phyloP scores from a whole-genome alignment of 1,140 invertebrate species.

The Drosophila tsacasi region DNA sequence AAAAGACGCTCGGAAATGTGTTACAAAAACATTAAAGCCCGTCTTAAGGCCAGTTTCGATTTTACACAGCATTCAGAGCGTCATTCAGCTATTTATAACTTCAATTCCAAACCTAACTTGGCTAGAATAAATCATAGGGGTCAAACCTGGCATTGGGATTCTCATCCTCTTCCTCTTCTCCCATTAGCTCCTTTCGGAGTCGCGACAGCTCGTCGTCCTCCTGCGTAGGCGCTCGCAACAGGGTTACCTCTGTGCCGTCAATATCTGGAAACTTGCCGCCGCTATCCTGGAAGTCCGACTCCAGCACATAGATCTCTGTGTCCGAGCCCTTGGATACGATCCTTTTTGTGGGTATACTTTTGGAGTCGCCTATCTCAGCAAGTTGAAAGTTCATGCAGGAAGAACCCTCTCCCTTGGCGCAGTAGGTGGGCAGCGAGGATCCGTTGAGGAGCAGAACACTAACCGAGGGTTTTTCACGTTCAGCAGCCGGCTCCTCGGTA shows the following conservation, averaged over 20 bases:
- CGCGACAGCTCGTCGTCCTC: constrained; percentile 28
- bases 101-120: neutral
- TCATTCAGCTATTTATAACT: neutral
- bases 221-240: constrained; percentile 41
- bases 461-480: constrained; percentile 25
- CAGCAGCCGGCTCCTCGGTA: neutral
- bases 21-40: neutral
- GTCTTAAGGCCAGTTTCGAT: neutral
- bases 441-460: constrained; percentile 61
- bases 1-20: constrained; percentile 3
- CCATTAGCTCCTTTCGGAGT: neutral
- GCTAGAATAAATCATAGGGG: no score
- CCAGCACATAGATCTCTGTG: constrained; percentile 56
- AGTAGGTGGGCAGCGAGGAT: constrained; percentile 38
- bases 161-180: neutral
- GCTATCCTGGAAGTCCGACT: constrained; percentile 48
- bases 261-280: constrained; percentile 50
- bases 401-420: constrained; percentile 13
- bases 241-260: constrained; percentile 51
- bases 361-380: neutral
- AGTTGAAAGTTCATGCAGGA: neutral
- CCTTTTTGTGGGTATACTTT: constrained; percentile 4
- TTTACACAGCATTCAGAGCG: neutral
- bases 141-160: constrained; percentile 8
- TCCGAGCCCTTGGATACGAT: constrained; percentile 19